phyloP scores from a whole-genome alignment of 2,113 vertebrate species.

The Silurus glanis region DNA sequence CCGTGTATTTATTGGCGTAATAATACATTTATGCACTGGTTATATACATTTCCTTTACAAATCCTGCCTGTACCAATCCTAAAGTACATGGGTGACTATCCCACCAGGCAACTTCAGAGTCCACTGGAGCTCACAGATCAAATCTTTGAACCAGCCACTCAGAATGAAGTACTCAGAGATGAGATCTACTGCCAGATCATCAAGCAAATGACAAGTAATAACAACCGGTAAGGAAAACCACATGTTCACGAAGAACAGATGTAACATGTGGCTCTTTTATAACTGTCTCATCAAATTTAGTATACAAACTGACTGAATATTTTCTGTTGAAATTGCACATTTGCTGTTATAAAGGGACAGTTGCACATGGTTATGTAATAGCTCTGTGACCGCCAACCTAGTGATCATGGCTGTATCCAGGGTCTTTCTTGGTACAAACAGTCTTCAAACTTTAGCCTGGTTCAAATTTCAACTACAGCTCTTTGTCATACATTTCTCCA shows the following conservation, averaged over 20 bases:
- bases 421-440: not conserved
- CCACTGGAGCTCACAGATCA: conserved; percentile 85
- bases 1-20: not conserved
- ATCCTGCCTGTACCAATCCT: conserved; percentile 78
- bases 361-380: conserved; percentile 2
- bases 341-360: conserved; percentile 8
- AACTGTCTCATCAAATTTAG: not conserved
- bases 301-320: not conserved
- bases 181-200: conserved; percentile 97
- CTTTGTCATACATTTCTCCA: not conserved
- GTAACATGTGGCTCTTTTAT: not conserved
- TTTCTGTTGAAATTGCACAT: conserved; percentile 12
- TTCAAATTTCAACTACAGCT: not conserved
- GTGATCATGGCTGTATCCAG: not conserved
- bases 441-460: not conserved
- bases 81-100: conserved; percentile 97
- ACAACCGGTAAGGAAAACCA: conserved; percentile 76
- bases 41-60: conserved; percentile 67
- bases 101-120: conserved; percentile 80
- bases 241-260: not conserved
- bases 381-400: not conserved
- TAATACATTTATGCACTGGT: not conserved
- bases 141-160: conserved; percentile 83
- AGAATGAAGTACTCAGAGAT: conserved; percentile 78
- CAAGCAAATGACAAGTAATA: conserved; percentile 91